Base-by-base conservation (phyloP, 2,113 vertebrate genomes). In the Lepus timidus region DNA sequence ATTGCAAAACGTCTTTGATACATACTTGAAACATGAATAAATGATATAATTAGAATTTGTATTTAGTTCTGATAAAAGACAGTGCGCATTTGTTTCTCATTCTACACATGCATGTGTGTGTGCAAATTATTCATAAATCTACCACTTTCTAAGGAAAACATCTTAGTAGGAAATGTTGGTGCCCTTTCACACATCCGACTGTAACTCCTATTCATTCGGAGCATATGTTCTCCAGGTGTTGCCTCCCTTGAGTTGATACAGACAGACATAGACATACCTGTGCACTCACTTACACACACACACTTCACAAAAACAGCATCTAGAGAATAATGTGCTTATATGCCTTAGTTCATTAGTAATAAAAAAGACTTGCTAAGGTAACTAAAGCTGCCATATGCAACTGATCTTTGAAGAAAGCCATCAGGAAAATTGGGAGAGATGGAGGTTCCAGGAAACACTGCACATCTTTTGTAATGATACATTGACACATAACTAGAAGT, bases 371-470 rank as follows among this genome's bases (percentile, higher is more conserved):
- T 29, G 17, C 0, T 4, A 61, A 67, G 12, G 20, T 55, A 39
- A n/a, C 9, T 64, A 31, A 31, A 84, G 70, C 39, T 70, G 7
- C 7, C 49, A 74, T 17, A 33, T 2, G 6, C 29, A 44, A 31
- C 13, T n/a, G 23, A 75, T 11, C 19, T 51, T 3, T 71, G 33
- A 31, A 67, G 49, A 44, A 19, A 67, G 39, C 4, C 4, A 51
- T 2, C 55, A 62, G 14, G 10, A 62, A 64, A 36, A 22, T 6
- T 23, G 19, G 14, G 13, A 33, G 71, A 36, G 33, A 51, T 7
- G 0, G 2, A 44, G 3, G 4, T 4, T 31, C 4, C 7, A 1
- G 3, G 14, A 78, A 16, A 16, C 6, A 33, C 11, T n/a, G 8
- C 2, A 5, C 11, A 36, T 4, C 6, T 36, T 58, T 19, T 58